Evolutionary conservation across 2,113 vertebrate species (phyloP), one percentile per base, ranked within the genome.

Genomic region (Nothocercus nigrocapillus): DNA sequence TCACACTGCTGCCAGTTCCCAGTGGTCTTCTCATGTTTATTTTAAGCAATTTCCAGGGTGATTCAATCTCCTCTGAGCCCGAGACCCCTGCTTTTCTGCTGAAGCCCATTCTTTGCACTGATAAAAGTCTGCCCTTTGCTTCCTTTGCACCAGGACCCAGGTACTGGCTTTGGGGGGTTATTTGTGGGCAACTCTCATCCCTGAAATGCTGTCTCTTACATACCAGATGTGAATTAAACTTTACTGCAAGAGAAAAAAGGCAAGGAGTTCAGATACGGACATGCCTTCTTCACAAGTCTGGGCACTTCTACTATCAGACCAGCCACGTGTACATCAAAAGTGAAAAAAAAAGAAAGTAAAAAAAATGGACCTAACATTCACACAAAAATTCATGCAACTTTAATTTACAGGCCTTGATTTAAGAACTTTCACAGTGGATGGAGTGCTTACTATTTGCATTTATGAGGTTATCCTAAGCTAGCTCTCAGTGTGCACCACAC

Each of bases 1-100:
- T 87, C 58, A 82, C 34, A 82, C 2, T 28, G 32, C 13, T 84
- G 14, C 4, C 27, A 53, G 58, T 36, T 82, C 47, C 69, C 2
- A 1, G 24, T 62, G 66, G 73, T 22, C 62, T 93, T 91, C 58
- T 82, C 38, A 63, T 62, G 53, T 87, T 94, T 94, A 73, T 82
- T 96, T 94, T 90, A 95, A 93, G 82, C n/a, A 36, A 76, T 93
- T 96, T 95, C 42, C 58, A 81, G 34, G 11, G 56, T 62, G 81
- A 90, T 79, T 92, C 74, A 54, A 32, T 82, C 58, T 84, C 69
- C 62, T 62, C 62, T 86, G 69, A 84, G 77, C 25, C 24, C 1
- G 4, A 84, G 30, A 22, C 27, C n/a, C 11, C 42, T 70, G 24
- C 67, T 90, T 88, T 58, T 80, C 51, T 89, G 38, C 30, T 81